phyloP scores from a whole-genome alignment of 2,797 vertebrate genomes.

The Oryzias sinensis region DNA sequence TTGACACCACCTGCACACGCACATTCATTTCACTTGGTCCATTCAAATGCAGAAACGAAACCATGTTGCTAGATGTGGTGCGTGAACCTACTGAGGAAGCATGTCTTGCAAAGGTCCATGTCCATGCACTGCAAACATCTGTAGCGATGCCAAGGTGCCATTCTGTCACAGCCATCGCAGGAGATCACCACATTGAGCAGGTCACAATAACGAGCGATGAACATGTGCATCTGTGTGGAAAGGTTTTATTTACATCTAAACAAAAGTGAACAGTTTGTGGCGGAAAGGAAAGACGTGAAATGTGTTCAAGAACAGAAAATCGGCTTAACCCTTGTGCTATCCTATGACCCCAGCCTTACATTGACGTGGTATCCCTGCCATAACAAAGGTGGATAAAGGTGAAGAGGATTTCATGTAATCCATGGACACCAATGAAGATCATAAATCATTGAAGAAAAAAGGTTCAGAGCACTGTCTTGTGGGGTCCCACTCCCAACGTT shows the following conservation, averaged over 20 bases:
- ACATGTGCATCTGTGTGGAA: conserved; percentile 93
- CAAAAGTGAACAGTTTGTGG: not conserved
- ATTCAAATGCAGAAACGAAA: rapidly evolving
- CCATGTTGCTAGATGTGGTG: not conserved
- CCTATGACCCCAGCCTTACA: no score
- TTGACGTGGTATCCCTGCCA: no score
- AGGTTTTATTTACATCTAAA: not conserved
- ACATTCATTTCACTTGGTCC: not conserved
- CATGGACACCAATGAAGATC: no score
- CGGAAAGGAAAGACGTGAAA: not conserved
- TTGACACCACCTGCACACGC: conserved; percentile 88
- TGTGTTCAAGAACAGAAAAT: no score
- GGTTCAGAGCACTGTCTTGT: no score
- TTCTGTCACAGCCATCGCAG: conserved; percentile 94
- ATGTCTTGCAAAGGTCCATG: conserved; percentile 98
- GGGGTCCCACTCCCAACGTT: no score
- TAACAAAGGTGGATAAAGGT: no score
- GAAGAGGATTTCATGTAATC: no score
- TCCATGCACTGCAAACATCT: conserved; percentile 95
- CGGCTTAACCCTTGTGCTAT: no score
- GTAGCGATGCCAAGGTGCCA: conserved; percentile 95
- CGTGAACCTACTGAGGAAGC: conserved; percentile 88
- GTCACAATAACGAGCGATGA: conserved; percentile 95
- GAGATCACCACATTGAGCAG: conserved; percentile 95
- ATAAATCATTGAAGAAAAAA: no score